Conservation (phyloP, 2,113 vertebrate species). For the Tupaia chinensis region DNA sequence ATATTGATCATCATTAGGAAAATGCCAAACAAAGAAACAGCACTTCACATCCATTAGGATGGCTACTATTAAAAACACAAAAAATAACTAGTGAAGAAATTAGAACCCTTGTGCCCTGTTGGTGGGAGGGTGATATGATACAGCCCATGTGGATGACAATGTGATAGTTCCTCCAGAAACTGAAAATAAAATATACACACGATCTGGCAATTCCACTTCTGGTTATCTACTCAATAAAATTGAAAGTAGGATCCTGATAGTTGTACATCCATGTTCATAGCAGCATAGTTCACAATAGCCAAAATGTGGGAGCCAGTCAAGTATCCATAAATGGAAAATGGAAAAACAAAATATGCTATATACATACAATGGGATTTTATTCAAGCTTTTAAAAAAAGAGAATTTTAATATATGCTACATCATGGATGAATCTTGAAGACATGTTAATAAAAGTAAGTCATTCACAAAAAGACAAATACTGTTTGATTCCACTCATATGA, state of each 20-base stretch:
- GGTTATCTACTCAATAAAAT: not conserved
- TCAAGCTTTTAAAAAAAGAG: not conserved
- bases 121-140: not conserved
- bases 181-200: not conserved
- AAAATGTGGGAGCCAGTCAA: not conserved
- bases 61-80: not conserved
- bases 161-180: not conserved
- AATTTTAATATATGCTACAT: not conserved
- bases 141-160: not conserved
- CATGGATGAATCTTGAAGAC: not conserved
- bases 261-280: not conserved
- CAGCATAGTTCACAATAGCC: not conserved
- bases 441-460: not conserved
- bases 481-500: not conserved
- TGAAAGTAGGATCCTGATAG: not conserved
- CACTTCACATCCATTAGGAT: not conserved
- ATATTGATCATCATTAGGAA: not conserved
- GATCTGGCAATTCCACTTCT: not conserved
- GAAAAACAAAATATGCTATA: not conserved
- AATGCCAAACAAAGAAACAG: constrained; percentile 4
- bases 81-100: not conserved
- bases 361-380: not conserved
- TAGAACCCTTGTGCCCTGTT: not conserved
- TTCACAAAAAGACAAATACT: not conserved
- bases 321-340: not conserved